Percentiles rank a stretch among this genome's conserved stretches.
Conservation (phyloP, 2,888 invertebrate species). For the Sicus ferrugineus region DNA sequence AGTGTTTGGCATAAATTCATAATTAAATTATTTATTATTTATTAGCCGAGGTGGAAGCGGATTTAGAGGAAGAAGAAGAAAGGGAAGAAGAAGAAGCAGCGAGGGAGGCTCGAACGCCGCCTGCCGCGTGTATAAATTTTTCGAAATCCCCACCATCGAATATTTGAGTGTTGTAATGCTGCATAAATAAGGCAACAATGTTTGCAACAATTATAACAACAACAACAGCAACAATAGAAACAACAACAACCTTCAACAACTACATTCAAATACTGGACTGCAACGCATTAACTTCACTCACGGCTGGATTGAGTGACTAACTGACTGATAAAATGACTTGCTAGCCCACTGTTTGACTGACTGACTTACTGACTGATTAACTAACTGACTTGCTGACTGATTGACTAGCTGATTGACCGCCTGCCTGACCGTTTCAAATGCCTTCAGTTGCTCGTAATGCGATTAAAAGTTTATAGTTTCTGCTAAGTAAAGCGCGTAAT, state of each 20-base stretch:
- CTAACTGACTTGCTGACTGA: no score
- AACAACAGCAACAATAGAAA: neutral
- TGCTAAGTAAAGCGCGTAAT: constrained; percentile 30
- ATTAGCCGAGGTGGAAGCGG: neutral
- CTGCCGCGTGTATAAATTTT: neutral
- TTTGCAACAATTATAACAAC: neutral
- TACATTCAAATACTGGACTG: neutral
- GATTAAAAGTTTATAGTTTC: constrained; percentile 33
- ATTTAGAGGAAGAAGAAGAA: neutral
- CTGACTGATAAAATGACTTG: neutral
- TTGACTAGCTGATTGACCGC: no score
- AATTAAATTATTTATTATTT: constrained; percentile 39
- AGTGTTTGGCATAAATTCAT: constrained; percentile 54
- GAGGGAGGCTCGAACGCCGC: no score
- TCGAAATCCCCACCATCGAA: neutral
- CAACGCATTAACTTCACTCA: neutral
- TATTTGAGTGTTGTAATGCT: constrained; percentile 8
- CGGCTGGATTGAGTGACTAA: neutral
- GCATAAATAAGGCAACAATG: neutral
- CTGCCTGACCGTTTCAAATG: neutral
- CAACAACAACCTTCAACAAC: neutral
- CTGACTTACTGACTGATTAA: no score
- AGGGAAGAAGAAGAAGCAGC: neutral
- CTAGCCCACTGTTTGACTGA: no score
- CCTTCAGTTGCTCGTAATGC: constrained; percentile 17